These are phyloP conservation scores for Cochlearius cochlearius DNA, from an alignment of 2,113 vertebrate species.

Conservation along the genomic window DNA sequence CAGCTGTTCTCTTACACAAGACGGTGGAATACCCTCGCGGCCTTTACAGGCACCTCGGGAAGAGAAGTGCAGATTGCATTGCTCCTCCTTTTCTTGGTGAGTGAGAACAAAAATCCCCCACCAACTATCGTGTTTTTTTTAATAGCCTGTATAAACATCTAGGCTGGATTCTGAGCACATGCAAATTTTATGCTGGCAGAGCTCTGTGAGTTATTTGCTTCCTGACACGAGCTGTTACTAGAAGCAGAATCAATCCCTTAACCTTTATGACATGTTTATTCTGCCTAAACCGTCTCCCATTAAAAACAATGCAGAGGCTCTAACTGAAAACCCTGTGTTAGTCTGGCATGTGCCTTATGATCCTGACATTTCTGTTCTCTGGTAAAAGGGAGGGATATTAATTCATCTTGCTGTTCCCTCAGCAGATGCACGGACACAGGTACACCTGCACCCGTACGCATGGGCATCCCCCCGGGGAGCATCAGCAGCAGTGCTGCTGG, in stretches of 20 bases:
- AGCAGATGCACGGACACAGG: neutral
- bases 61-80: neutral
- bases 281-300: neutral
- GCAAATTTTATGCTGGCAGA: constrained; percentile 6
- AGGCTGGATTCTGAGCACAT: neutral
- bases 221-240: neutral
- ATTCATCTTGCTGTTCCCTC: neutral
- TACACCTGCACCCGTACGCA: fast-evolving
- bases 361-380: neutral
- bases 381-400: neutral
- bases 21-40: neutral
- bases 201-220: neutral
- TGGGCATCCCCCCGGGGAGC: fast-evolving
- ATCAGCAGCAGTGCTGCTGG: neutral
- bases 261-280: neutral
- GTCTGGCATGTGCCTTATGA: neutral
- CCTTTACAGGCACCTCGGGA: neutral
- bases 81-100: constrained; percentile 2
- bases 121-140: neutral
- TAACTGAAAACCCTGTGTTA: neutral
- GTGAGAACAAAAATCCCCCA: neutral
- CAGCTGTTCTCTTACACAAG: neutral
- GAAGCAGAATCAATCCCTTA: neutral
- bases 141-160: neutral
- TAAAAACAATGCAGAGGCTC: neutral